A percentile compares a stretch with the other conserved stretches of the same genome.
Conservation (phyloP, 2,888 invertebrate species). For the Phrixothrix hirtus region DNA sequence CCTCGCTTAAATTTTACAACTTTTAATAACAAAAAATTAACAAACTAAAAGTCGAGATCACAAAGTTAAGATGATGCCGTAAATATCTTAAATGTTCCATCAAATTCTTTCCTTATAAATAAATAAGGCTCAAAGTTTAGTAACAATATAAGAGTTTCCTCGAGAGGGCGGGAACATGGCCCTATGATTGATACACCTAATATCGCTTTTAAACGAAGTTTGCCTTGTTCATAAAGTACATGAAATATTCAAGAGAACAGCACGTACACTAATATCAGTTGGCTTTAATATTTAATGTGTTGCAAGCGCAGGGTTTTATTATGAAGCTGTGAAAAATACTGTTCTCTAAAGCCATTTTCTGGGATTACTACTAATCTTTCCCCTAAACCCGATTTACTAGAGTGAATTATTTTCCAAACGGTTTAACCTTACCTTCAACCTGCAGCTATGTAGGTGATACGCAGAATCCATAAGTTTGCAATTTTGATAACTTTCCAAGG, state of each 20-base stretch:
- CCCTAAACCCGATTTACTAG: conserved; percentile 44
- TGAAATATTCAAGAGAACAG: conserved; percentile 34
- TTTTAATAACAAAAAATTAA: conserved; percentile 8
- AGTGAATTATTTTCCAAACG: conserved; percentile 45
- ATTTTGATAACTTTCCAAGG: conserved; percentile 27
- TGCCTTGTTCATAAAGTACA: conserved; percentile 35
- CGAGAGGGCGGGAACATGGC: conserved; percentile 19
- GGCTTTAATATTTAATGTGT: conserved; percentile 47
- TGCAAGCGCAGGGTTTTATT: conserved; percentile 41
- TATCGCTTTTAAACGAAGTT: conserved; percentile 34
- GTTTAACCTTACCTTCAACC: conserved; percentile 41
- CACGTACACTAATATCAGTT: conserved; percentile 43
- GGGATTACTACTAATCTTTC: conserved; percentile 50
- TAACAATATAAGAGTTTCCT: conserved; percentile 12
- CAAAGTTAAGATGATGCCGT: not conserved
- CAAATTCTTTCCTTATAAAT: conserved; percentile 15
- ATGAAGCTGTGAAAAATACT: conserved; percentile 43
- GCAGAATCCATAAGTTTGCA: conserved; percentile 26
- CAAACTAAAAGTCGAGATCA: not conserved
- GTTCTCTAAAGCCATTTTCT: conserved; percentile 48
- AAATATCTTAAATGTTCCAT: conserved; percentile 3
- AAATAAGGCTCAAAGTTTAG: conserved; percentile 15
- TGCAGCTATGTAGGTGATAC: conserved; percentile 21
- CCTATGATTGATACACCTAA: conserved; percentile 35
- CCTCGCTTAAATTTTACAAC: conserved; percentile 8